Evolutionary conservation across 2,113 vertebrate species (phyloP).

Genomic region (Xenopus laevis): DNA sequence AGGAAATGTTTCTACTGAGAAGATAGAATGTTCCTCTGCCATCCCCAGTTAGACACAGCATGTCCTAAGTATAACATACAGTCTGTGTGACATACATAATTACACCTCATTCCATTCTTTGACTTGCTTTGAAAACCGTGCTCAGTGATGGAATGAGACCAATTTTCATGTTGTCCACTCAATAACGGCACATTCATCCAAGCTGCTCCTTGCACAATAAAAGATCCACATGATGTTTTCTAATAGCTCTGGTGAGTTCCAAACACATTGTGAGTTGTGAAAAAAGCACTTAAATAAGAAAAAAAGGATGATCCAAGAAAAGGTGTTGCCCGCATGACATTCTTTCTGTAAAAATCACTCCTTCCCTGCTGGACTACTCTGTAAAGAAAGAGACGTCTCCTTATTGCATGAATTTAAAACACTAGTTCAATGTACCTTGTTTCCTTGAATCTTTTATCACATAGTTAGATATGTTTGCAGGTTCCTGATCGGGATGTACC

Average conservation of each 20-base stretch:
- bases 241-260: too few species aligned
- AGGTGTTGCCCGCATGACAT: background rate
- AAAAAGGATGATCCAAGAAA: constrained; percentile 1
- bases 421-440: too few species aligned
- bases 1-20: background rate
- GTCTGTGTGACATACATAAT: background rate
- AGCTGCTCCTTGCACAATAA: background rate
- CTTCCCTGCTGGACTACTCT: background rate
- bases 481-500: too few species aligned
- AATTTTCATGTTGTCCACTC: background rate
- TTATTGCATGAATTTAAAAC: too few species aligned
- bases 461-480: too few species aligned
- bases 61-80: constrained; percentile 3
- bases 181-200: background rate
- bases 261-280: constrained; percentile 2
- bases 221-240: background rate
- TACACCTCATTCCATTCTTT: constrained; percentile 11
- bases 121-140: constrained; percentile 2
- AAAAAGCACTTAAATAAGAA: background rate
- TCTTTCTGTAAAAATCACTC: background rate
- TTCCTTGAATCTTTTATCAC: too few species aligned
- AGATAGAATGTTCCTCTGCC: background rate
- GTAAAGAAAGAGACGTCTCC: background rate
- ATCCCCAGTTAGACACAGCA: constrained; percentile 11
- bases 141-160: background rate